Percentiles rank a stretch among this genome's conserved stretches.
Conservation (phyloP, 2,888 invertebrate genomes). For the Papilio gigon region DNA sequence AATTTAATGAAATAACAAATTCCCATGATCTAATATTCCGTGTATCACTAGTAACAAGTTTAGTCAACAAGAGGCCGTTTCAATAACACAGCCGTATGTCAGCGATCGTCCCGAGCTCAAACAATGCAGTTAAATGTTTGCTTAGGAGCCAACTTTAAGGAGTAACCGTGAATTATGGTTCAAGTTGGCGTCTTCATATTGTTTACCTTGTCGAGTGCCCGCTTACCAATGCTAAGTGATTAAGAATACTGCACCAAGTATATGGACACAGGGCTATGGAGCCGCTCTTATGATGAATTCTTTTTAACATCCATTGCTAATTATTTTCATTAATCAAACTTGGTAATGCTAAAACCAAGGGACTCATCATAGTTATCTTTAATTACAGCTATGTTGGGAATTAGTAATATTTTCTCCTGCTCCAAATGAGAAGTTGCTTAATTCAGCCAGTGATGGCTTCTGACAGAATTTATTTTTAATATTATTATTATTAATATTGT, state of each 20-base stretch:
- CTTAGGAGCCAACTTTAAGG: constrained; percentile 54
- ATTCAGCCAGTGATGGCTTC: neutral
- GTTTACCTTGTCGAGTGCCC: constrained; percentile 80
- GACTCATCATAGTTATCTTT: neutral
- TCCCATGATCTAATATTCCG: too few relatives aligned
- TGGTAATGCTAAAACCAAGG: neutral
- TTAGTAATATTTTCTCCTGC: neutral
- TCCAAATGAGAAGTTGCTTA: neutral
- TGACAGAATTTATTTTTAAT: neutral
- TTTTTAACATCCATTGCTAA: neutral
- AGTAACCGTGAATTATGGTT: constrained; percentile 75
- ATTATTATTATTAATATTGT: too few relatives aligned
- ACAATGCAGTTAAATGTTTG: constrained; percentile 65
- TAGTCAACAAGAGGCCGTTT: constrained; percentile 41
- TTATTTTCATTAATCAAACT: neutral
- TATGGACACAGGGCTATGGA: constrained; percentile 56
- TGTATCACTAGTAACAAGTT: too few relatives aligned
- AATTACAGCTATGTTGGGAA: too few relatives aligned
- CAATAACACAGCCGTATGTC: constrained; percentile 57
- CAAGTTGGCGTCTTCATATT: constrained; percentile 80
- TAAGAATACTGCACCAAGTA: constrained; percentile 70
- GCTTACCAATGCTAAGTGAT: constrained; percentile 81
- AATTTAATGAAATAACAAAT: too few relatives aligned
- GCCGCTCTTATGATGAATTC: constrained; percentile 38
- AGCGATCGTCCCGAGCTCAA: constrained; percentile 58